Conservation (phyloP, 2,113 vertebrate genomes). For the Calidris pugnax region DNA sequence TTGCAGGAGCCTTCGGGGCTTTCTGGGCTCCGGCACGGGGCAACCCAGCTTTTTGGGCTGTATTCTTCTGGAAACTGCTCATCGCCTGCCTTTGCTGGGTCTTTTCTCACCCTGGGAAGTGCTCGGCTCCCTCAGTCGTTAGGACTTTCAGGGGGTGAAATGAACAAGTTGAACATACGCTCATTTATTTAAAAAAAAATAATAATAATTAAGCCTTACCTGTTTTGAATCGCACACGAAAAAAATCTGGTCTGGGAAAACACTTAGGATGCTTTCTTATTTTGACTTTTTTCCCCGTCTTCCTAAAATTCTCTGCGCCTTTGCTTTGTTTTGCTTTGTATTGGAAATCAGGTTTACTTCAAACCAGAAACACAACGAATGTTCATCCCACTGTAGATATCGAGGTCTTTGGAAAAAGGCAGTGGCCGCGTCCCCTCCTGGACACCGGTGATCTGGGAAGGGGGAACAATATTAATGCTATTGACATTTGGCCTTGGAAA, state of each 20-base stretch:
- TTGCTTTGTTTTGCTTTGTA: not conserved
- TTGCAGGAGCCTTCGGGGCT: not conserved
- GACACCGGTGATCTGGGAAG: accelerated
- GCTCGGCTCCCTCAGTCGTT: accelerated
- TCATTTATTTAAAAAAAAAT: not conserved
- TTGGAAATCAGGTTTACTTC: not conserved
- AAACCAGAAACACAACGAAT: not conserved
- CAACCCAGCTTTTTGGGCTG: not conserved
- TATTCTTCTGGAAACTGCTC: not conserved
- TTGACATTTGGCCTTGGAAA: not conserved
- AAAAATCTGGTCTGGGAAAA: not conserved
- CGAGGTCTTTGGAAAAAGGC: not conserved
- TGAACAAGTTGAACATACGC: accelerated
- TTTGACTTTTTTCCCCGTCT: accelerated
- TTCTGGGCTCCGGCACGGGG: accelerated
- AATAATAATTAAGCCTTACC: not conserved
- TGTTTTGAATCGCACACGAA: not conserved
- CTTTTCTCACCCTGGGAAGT: not conserved
- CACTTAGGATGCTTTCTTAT: not conserved
- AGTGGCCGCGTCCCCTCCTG: accelerated
- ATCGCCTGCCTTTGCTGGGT: not conserved
- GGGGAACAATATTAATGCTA: accelerated
- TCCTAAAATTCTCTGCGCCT: not conserved
- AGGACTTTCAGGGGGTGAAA: not conserved
- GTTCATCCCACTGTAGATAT: not conserved